Conservation (phyloP, 2,888 invertebrate species). For the Bruchidius siliquastri region DNA sequence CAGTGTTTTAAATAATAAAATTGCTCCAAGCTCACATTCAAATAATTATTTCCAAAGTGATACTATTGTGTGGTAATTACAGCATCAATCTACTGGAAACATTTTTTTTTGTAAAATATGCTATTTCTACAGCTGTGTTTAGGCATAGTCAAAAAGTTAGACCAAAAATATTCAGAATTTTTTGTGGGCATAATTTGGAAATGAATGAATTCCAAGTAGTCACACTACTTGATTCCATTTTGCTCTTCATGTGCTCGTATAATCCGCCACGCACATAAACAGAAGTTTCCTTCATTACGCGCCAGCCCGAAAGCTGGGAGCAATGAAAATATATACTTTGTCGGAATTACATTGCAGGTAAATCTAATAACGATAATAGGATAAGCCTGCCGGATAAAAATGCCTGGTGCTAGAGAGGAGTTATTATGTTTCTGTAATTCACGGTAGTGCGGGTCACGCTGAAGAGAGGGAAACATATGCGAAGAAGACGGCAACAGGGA, state of each 20-base stretch:
- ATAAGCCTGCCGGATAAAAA: slow-evolving; percentile 2
- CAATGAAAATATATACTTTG: slow-evolving; percentile 7
- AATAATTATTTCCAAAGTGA: too few species aligned
- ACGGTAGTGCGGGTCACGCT: background rate
- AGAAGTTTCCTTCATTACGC: background rate
- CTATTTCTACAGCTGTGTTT: too few species aligned
- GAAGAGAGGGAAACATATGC: background rate
- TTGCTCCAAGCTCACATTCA: too few species aligned
- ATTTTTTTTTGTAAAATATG: too few species aligned
- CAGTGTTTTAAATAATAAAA: too few species aligned
- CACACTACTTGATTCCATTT: background rate
- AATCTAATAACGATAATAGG: slow-evolving; percentile 13
- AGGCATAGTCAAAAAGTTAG: too few species aligned
- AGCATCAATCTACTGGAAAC: too few species aligned
- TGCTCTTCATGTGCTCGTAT: background rate
- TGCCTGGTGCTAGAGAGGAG: background rate
- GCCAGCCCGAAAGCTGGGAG: background rate
- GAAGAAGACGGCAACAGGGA: background rate
- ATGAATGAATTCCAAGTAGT: too few species aligned
- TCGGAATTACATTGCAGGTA: slow-evolving; percentile 9
- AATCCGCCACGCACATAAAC: background rate
- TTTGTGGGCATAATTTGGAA: too few species aligned
- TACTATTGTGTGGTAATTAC: too few species aligned
- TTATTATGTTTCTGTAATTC: background rate
- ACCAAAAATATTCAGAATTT: too few species aligned